Conservation (phyloP, 2,113 vertebrate species). For the Pantherophis guttatus region DNA sequence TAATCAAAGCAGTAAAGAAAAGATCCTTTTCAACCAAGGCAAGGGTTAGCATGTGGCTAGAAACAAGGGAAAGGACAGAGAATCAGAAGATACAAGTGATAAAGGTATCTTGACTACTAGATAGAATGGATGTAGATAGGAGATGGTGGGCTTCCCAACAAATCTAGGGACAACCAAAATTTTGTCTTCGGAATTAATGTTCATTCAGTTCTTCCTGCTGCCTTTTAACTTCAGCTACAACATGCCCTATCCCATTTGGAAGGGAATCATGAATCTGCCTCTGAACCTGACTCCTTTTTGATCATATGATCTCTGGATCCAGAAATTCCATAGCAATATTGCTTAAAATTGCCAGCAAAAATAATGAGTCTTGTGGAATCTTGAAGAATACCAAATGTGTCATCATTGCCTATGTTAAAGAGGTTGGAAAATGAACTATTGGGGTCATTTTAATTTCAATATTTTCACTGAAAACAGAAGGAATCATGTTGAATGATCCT, state of each 20-base stretch:
- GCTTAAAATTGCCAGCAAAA: neutral
- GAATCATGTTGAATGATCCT: neutral
- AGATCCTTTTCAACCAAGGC: neutral
- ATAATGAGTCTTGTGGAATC: neutral
- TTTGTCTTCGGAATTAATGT: neutral
- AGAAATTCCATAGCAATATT: neutral
- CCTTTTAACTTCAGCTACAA: neutral
- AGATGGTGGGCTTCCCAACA: neutral
- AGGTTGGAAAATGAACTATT: neutral
- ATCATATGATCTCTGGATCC: neutral
- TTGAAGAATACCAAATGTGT: neutral
- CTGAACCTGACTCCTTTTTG: neutral
- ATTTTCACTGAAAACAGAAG: neutral
- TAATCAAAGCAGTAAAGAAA: neutral
- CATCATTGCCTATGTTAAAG: neutral
- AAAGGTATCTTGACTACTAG: neutral
- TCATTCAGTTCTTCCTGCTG: neutral
- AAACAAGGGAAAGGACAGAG: neutral
- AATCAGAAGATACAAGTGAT: neutral
- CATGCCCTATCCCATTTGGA: neutral
- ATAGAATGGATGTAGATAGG: neutral
- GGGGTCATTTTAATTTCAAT: neutral
- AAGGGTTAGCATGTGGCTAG: neutral
- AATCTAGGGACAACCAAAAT: neutral
- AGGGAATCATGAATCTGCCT: neutral